Conservation (phyloP, 1,140 invertebrate species). For the Augochlora pura region DNA sequence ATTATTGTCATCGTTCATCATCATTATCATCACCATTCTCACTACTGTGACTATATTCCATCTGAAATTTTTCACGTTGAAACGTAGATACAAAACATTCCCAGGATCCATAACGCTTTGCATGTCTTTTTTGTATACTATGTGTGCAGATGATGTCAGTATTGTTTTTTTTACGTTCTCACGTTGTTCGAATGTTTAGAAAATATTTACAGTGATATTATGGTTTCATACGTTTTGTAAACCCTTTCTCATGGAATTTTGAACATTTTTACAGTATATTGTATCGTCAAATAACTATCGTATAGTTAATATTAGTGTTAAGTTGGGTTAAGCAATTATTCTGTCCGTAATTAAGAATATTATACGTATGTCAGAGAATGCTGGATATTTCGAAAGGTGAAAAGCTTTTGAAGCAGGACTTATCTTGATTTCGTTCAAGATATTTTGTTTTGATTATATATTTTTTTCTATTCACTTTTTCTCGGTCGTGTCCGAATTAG, state of each 20-base stretch:
- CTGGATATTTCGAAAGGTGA: constrained; percentile 3
- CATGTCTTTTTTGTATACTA: constrained; percentile 64
- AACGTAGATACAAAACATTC: constrained; percentile 42
- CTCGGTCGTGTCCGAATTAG: background rate
- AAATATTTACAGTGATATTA: constrained; percentile 34
- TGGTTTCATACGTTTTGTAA: constrained; percentile 42
- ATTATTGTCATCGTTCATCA: too few relatives aligned
- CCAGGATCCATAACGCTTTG: constrained; percentile 50
- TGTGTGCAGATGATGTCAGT: constrained; percentile 70
- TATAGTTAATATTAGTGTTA: constrained; percentile 22
- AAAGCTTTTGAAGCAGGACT: background rate
- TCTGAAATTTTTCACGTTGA: background rate
- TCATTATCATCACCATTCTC: too few relatives aligned
- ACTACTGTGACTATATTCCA: too few relatives aligned
- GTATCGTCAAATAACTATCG: background rate
- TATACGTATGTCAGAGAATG: constrained; percentile 9
- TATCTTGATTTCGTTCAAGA: background rate
- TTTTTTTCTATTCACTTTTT: background rate
- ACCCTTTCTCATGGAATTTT: constrained; percentile 44
- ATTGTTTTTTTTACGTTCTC: constrained; percentile 65
- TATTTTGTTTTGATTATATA: background rate
- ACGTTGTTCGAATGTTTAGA: constrained; percentile 46
- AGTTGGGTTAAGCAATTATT: constrained; percentile 17
- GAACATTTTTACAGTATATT: constrained; percentile 40
- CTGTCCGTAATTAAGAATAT: constrained; percentile 22